Base-by-base conservation (phyloP, 2,113 vertebrate genomes). In the Chamaea fasciata region DNA sequence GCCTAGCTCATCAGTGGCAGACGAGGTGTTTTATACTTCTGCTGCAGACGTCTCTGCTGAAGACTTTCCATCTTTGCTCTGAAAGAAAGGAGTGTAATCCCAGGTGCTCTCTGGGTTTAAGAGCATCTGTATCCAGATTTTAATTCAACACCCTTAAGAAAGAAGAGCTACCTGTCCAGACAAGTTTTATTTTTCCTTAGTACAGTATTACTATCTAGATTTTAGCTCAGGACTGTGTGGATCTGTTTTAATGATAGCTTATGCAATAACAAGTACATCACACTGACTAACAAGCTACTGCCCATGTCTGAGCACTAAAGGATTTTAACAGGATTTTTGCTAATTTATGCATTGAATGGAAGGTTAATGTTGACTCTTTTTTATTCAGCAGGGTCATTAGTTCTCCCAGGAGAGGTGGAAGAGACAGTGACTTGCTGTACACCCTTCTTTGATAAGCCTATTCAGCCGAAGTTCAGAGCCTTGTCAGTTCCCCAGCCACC, bases 391-490 rank as follows among this genome's bases (percentile, higher is more conserved):
- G 98, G 74, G 17, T 69, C 67, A 56, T 81, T 91, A 46, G n/a
- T 97, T 86, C 97, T 98, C 74, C 98, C 98, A 49, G 98, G 98
- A 90, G 96, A 98, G 87, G 97, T 96, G 89, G 97, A 98, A 67
- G 74, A 97, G 46, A 77, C 87, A 20, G 7, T 73, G 23, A 64
- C 86, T 67, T 39, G 41, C 20, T 91, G 56, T 27, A 22, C 75
- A 35, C 90, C 95, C 80, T 75, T 95, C 11, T 68, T 87, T 83
- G 92, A 81, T 86, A 95, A 95, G 57, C 87, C 81, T 56, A 13
- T 88, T 60, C 42, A 63, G 14, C 39, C 77, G 10, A 96, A 97
- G 35, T 95, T 42, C 21, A 92, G 94, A 70, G 79, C 55, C 16
- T 60, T 46, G 46, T 41, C 90, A 39, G 15, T 74, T 37, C 31